Evolutionary conservation across 2,888 invertebrate genomes (phyloP).

Genomic region (Polylopha cassiicola): DNA sequence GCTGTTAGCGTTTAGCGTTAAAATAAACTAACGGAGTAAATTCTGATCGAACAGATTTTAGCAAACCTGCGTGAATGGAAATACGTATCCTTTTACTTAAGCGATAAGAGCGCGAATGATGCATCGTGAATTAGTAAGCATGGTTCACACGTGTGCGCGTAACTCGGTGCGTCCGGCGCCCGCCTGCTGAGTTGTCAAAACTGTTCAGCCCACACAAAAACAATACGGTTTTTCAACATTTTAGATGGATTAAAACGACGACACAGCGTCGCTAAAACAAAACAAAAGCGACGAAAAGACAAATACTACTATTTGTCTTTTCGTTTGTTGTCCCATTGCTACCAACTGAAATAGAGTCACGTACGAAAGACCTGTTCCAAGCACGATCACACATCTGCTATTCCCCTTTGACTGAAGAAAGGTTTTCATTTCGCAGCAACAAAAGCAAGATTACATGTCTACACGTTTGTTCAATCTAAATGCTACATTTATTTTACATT

Average conservation of each 20-base stretch:
- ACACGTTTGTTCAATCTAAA: slow-evolving; percentile 5
- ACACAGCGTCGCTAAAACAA: slow-evolving; percentile 11
- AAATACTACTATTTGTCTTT: no score
- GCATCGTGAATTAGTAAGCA: slow-evolving; percentile 9
- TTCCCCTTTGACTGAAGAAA: no score
- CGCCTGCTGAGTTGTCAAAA: slow-evolving; percentile 41
- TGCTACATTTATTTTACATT: not conserved
- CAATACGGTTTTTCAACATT: slow-evolving; percentile 18
- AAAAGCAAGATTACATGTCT: no score
- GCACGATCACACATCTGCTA: slow-evolving; percentile 5
- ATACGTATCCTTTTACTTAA: slow-evolving; percentile 12
- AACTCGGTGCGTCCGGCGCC: slow-evolving; percentile 27
- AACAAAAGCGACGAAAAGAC: slow-evolving; percentile 16
- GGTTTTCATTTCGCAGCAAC: no score
- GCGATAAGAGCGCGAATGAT: slow-evolving; percentile 12
- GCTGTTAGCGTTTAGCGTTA: slow-evolving; percentile 34
- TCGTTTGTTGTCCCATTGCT: slow-evolving; percentile 17
- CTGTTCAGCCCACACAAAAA: slow-evolving; percentile 29
- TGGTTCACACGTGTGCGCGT: slow-evolving; percentile 35
- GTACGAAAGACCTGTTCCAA: slow-evolving; percentile 9
- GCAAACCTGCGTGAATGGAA: slow-evolving; percentile 14
- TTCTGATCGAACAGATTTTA: slow-evolving; percentile 28
- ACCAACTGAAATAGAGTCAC: slow-evolving; percentile 14
- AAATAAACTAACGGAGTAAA: slow-evolving; percentile 46
- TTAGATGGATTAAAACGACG: slow-evolving; percentile 21